Evolutionary conservation across 2,797 vertebrate species (phyloP).

Genomic region (Synanceia verrucosa): DNA sequence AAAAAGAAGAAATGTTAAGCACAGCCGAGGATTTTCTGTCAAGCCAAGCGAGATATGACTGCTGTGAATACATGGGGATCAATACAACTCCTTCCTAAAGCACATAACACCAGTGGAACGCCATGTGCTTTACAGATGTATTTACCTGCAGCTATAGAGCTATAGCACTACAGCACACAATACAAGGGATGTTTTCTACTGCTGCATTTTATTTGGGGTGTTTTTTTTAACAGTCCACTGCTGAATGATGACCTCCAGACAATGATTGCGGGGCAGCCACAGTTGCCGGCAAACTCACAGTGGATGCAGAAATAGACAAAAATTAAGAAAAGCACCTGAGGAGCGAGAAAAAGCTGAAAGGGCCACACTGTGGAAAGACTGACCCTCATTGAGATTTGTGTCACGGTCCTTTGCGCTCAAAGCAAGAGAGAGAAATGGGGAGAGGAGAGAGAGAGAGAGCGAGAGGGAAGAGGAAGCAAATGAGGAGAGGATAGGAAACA

Average conservation of each 20-base stretch:
- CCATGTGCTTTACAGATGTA: constrained; percentile 12
- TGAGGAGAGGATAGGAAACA: constrained; percentile 28
- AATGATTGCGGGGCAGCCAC: not conserved
- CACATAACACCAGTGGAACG: not conserved
- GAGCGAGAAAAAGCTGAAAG: constrained; percentile 24
- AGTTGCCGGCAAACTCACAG: not conserved
- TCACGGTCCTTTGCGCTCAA: constrained; percentile 68
- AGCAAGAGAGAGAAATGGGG: constrained; percentile 29
- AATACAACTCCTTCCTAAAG: constrained; percentile 9
- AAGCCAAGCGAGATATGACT: constrained; percentile 38
- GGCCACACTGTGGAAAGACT: constrained; percentile 20
- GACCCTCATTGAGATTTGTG: constrained; percentile 59
- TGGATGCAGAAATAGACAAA: constrained; percentile 5
- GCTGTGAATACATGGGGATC: constrained; percentile 44
- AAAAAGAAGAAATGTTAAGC: constrained; percentile 27
- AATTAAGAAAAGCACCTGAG: not conserved
- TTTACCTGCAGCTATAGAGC: constrained; percentile 26
- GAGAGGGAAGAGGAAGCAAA: not conserved
- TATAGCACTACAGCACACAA: not conserved
- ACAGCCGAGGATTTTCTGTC: constrained; percentile 41
- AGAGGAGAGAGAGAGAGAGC: not conserved
- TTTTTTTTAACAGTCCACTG: not conserved
- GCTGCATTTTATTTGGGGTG: not conserved
- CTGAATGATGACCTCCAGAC: constrained; percentile 16
- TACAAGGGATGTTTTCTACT: constrained; percentile 9